phyloP scores from a whole-genome alignment of 2,113 vertebrate species.

The Hymenochirus boettgeri region DNA sequence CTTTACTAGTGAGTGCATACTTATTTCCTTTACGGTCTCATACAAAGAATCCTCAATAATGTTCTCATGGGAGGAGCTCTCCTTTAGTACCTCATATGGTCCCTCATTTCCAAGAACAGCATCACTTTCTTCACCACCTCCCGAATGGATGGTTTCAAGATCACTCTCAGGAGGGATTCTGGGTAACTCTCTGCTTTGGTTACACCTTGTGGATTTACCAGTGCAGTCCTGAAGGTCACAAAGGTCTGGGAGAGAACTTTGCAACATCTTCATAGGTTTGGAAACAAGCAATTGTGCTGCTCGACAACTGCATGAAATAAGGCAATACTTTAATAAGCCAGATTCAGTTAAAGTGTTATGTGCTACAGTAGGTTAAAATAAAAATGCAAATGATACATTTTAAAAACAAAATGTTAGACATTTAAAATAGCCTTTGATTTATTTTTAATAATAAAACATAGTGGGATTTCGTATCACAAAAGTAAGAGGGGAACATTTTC shows the following conservation, averaged over 20 bases:
- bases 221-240: conserved; percentile 73
- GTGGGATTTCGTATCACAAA: too few species aligned
- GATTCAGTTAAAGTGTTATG: too few species aligned
- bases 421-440: too few species aligned
- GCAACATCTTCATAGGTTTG: conserved; percentile 89
- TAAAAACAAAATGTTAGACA: too few species aligned
- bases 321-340: too few species aligned
- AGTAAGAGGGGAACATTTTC: too few species aligned
- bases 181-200: conserved; percentile 88
- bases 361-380: too few species aligned
- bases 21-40: conserved; percentile 93
- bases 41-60: conserved; percentile 92
- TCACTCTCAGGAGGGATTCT: conserved; percentile 79
- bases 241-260: conserved; percentile 73
- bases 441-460: too few species aligned
- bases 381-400: too few species aligned
- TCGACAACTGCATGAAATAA: conserved; percentile 71
- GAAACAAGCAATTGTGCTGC: conserved; percentile 80
- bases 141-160: conserved; percentile 52
- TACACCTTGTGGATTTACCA: conserved; percentile 79
- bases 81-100: conserved; percentile 90
- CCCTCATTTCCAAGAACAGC: conserved; percentile 67
- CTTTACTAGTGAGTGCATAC: conserved; percentile 58
- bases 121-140: conserved; percentile 54
- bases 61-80: conserved; percentile 83